These are phyloP conservation scores for Centropristis striata DNA, from an alignment of 2,113 vertebrate genomes.

Conservation along the genomic window DNA sequence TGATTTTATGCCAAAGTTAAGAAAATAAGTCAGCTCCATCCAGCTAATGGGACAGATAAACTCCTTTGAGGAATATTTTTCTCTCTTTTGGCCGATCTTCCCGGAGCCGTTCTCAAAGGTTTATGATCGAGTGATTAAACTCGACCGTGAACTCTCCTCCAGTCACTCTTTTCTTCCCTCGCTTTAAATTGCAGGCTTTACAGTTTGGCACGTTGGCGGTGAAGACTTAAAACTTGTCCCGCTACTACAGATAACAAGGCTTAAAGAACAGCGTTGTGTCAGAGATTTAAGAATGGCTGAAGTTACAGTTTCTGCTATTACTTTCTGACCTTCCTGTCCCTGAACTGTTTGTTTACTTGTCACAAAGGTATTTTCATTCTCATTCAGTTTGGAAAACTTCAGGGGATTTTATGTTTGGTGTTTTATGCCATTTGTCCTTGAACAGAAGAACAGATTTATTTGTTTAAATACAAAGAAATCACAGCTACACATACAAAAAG, in stretches of 20 bases:
- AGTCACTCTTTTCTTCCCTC: slow-evolving; percentile 10
- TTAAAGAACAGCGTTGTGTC: neutral
- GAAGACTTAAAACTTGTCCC: slow-evolving; percentile 26
- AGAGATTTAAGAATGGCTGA: slow-evolving; percentile 17
- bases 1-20: neutral
- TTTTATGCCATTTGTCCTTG: neutral
- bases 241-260: slow-evolving; percentile 28
- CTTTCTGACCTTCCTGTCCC: neutral
- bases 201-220: neutral
- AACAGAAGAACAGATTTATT: neutral
- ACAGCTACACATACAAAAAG: no score
- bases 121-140: slow-evolving; percentile 35
- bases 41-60: neutral
- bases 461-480: neutral
- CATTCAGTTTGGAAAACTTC: neutral
- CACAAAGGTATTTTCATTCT: neutral
- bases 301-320: neutral
- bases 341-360: neutral
- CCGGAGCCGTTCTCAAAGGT: neutral
- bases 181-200: slow-evolving; percentile 32
- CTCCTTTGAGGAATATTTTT: neutral
- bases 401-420: no score
- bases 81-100: neutral
- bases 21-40: neutral
- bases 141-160: slow-evolving; percentile 17